Base-by-base conservation (phyloP, 2,888 invertebrate species). In the Venusia cambrica region DNA sequence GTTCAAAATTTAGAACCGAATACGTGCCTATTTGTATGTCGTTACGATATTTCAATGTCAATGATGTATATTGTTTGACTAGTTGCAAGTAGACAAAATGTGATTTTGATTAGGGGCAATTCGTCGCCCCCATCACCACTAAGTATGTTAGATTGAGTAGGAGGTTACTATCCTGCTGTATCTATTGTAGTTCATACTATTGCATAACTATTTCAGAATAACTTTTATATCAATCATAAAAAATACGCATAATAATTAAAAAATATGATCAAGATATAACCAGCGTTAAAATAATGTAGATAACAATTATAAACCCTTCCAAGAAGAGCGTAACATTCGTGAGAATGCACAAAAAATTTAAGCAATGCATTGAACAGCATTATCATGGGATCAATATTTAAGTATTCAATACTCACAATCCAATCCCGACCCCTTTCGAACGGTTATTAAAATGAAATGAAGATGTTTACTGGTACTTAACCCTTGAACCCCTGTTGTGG, bases 391-490 rank as follows among this genome's bases (percentile, higher is more conserved):
- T 68, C 57, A 63, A 48, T 52, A 57, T 56, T 58, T 33, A 37
- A 36, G 29, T 38, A 33, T 39, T 62, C 43, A 38, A 49, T 53
- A 40, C 46, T 54, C 54, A 62, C 57, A 39, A 61, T 55, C 45
- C 54, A 59, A 60, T 64, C 57, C 41, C 38, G 60, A 68, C 69
- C 78, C 72, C 71, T 69, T 65, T 55, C 50, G 52, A 58, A 51
- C 54, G 48, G 62, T 74, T 77, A 77, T 74, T 78, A 73, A 71
- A 70, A 58, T 52, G 46, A 59, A 71, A 78, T 81, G 57, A 71
- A 83, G 75, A 75, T 79, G 78, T 80, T 81, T 78, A 69, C 69
- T 70, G 62, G 67, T 58, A 73, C 60, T 84, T 81, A 84, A 81
- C 85, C 81, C 79, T 74, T 81, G 66, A 57, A 62, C 78, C 59